phyloP scores from a whole-genome alignment of 2,888 invertebrate species.

The Orthosia cruda region DNA sequence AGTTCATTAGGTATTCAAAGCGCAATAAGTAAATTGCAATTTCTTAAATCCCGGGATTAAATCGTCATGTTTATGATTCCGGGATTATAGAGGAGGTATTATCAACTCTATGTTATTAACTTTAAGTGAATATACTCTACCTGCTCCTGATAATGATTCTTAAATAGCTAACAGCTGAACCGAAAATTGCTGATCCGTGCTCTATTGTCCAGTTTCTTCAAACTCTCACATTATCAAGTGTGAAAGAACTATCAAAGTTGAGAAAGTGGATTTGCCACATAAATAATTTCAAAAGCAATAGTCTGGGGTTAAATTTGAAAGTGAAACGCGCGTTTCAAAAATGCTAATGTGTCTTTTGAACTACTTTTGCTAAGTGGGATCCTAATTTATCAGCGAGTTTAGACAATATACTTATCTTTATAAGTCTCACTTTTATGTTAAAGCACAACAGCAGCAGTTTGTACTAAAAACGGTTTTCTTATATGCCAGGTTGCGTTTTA shows the following conservation, averaged over 20 bases:
- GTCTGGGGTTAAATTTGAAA: constrained; percentile 14
- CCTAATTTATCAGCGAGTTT: background rate
- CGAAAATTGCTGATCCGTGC: background rate
- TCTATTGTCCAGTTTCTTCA: background rate
- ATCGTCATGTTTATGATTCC: no score
- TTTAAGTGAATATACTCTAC: no score
- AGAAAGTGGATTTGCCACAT: constrained; percentile 31
- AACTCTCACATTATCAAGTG: constrained; percentile 10
- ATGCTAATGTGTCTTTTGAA: constrained; percentile 35
- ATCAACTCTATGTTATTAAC: no score
- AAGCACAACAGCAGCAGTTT: no score
- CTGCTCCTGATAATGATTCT: no score
- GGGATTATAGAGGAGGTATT: no score
- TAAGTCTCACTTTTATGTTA: constrained; percentile 10
- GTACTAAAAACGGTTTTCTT: no score
- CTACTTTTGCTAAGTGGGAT: background rate
- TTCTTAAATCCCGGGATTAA: no score
- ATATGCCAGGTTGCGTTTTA: no score
- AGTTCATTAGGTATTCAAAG: no score
- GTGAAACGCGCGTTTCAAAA: constrained; percentile 32
- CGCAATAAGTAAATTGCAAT: no score
- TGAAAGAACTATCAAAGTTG: constrained; percentile 14
- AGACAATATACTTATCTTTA: background rate
- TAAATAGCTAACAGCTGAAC: background rate
- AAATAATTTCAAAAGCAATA: constrained; percentile 36